Base-by-base conservation (phyloP, 2,888 invertebrate species). In the Hyles lineata region DNA sequence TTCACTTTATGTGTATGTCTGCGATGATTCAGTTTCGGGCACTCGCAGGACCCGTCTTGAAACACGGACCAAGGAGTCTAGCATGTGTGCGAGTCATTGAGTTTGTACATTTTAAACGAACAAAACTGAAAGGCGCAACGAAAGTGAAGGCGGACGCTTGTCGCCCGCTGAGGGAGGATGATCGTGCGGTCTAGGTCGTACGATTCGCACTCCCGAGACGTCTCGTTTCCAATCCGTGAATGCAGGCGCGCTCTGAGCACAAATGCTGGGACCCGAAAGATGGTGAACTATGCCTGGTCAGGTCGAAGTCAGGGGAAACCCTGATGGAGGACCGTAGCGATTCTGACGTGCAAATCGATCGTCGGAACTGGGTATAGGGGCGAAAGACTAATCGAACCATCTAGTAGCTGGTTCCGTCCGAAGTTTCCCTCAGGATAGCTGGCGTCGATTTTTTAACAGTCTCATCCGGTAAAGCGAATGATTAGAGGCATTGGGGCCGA, bases 271-370 rank as follows among this genome's bases (percentile, higher is more conserved):
- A n/a, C n/a, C n/a, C n/a, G n/a, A n/a, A n/a, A n/a, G n/a, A n/a
- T n/a, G n/a, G n/a, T n/a, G n/a, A n/a, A n/a, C n/a, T n/a, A n/a
- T n/a, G n/a, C n/a, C n/a, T n/a, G n/a, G n/a, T n/a, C n/a, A n/a
- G n/a, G n/a, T n/a, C n/a, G n/a, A n/a, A n/a, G n/a, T n/a, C n/a
- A n/a, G n/a, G n/a, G n/a, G n/a, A n/a, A n/a, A n/a, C n/a, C n/a
- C n/a, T n/a, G n/a, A n/a, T n/a, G n/a, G n/a, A n/a, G n/a, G n/a
- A n/a, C n/a, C n/a, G n/a, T n/a, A n/a, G n/a, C n/a, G 96, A 95
- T 96, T 96, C 96, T 96, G 96, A 96, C 96, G 96, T 96, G 96
- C 96, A 96, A 96, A 96, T 96, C 96, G 96, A 96, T 96, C 96
- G 96, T 96, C 95, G 91, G 95, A 96, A 95, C 95, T 96, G 96